A percentile compares a stretch with the other conserved stretches of the same genome.
Evolutionary conservation across 1,140 invertebrate species (phyloP).

Genomic region (Halyomorpha halys): DNA sequence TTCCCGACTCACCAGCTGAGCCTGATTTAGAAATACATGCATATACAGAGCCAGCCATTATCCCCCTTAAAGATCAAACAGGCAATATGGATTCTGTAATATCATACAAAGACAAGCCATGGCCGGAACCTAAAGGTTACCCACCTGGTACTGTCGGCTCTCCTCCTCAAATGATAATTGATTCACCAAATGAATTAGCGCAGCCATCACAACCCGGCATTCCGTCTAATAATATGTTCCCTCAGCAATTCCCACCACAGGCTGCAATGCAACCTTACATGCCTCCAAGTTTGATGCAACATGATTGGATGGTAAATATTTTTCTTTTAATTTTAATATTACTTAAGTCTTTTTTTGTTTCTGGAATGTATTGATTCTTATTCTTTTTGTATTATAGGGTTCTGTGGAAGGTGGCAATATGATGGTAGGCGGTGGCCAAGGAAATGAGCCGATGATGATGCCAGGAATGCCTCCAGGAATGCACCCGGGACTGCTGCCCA

Average conservation of each 20-base stretch:
- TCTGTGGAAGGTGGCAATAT: slow-evolving; percentile 5
- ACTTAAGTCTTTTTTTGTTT: neutral
- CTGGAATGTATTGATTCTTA: neutral
- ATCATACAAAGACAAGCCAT: slow-evolving; percentile 59
- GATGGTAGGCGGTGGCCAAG: neutral
- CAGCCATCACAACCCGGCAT: neutral
- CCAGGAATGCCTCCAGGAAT: slow-evolving; percentile 14
- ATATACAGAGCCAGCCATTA: slow-evolving; percentile 62
- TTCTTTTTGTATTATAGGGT: neutral
- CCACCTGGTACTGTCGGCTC: slow-evolving; percentile 26
- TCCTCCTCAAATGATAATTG: neutral
- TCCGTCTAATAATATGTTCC: neutral
- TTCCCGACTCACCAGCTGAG: slow-evolving; percentile 76
- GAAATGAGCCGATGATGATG: slow-evolving; percentile 11
- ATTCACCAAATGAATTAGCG: neutral
- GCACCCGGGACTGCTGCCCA: slow-evolving; percentile 24
- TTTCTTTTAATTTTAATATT: neutral
- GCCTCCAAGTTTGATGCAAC: slow-evolving; percentile 16
- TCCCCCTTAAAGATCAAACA: slow-evolving; percentile 78
- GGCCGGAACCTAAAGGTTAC: slow-evolving; percentile 63
- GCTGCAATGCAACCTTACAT: slow-evolving; percentile 5
- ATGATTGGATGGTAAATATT: slow-evolving; percentile 4
- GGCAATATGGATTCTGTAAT: slow-evolving; percentile 67
- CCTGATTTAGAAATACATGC: slow-evolving; percentile 70
- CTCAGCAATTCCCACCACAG: neutral